phyloP scores from a whole-genome alignment of 2,797 vertebrate genomes.

The Staurois parvus region DNA sequence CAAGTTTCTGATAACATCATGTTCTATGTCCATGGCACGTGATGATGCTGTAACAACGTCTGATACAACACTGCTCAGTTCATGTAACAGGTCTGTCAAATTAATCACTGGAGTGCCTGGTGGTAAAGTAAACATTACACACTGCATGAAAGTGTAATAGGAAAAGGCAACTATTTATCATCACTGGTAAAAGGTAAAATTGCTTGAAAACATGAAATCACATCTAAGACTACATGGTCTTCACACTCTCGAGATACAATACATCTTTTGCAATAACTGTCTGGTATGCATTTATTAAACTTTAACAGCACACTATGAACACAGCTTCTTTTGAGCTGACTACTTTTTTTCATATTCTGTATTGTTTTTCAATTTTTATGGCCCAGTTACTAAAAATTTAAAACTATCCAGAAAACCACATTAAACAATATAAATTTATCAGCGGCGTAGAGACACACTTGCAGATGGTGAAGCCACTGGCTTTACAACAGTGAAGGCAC shows the following conservation, averaged over 20 bases:
- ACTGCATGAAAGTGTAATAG: background rate
- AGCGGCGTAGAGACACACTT: slow-evolving; percentile 11
- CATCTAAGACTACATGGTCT: background rate
- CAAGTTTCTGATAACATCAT: slow-evolving; percentile 66
- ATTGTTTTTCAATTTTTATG: too few species aligned
- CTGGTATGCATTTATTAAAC: too few species aligned
- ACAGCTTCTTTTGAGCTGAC: too few species aligned
- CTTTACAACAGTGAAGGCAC: slow-evolving; percentile 77
- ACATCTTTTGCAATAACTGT: too few species aligned
- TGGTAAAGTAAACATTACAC: background rate
- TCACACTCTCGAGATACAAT: background rate
- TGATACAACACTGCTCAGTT: slow-evolving; percentile 65
- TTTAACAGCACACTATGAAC: too few species aligned
- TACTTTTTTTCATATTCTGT: too few species aligned
- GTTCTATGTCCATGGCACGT: slow-evolving; percentile 69
- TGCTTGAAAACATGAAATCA: too few species aligned
- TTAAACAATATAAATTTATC: too few species aligned
- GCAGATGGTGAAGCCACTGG: slow-evolving; percentile 38
- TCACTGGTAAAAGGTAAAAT: too few species aligned
- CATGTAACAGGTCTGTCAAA: slow-evolving; percentile 58
- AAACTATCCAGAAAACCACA: too few species aligned
- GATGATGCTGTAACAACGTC: slow-evolving; percentile 66
- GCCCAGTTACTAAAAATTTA: too few species aligned
- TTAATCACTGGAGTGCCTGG: slow-evolving; percentile 58
- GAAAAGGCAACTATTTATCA: background rate